These are phyloP conservation scores for Hexactinellida sp. DNA, from an alignment of 37 sponge, comb jelly and placozoan genomes.

Conservation along the genomic window DNA sequence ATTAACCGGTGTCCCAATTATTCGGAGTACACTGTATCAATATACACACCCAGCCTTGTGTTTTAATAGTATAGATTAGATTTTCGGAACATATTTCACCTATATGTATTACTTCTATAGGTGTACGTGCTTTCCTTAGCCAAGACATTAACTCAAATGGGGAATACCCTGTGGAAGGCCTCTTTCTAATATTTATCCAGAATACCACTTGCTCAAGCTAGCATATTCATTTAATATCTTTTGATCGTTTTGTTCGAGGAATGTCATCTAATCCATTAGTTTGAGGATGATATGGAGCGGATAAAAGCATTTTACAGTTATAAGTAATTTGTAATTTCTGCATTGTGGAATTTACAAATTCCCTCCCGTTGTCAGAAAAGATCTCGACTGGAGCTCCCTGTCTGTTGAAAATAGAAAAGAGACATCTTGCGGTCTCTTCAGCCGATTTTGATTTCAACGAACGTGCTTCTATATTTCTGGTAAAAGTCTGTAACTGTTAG, in stretches of 20 bases:
- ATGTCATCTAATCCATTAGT: not conserved
- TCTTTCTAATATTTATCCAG: not conserved
- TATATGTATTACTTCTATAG: not conserved
- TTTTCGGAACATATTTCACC: not conserved
- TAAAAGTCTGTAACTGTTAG: not conserved
- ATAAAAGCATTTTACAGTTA: not conserved
- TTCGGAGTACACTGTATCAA: too few relatives aligned
- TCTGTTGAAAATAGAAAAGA: not conserved
- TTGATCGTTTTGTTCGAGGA: not conserved
- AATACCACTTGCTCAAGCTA: slow-evolving; percentile 1
- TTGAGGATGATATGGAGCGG: not conserved
- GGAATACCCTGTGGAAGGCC: not conserved
- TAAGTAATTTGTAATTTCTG: not conserved
- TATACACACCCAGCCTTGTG: too few relatives aligned
- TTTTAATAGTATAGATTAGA: too few relatives aligned
- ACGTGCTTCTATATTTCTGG: not conserved
- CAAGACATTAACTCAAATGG: not conserved
- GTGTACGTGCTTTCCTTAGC: not conserved
- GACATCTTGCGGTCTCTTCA: not conserved
- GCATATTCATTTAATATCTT: not conserved
- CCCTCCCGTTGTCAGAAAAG: not conserved
- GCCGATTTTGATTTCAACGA: not conserved
- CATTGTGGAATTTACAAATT: not conserved
- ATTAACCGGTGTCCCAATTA: too few relatives aligned
- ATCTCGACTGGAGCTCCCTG: not conserved